Evolutionary conservation across 2,113 vertebrate genomes (phyloP), one percentile per base, ranked within the genome.

Genomic region (Progne subis): DNA sequence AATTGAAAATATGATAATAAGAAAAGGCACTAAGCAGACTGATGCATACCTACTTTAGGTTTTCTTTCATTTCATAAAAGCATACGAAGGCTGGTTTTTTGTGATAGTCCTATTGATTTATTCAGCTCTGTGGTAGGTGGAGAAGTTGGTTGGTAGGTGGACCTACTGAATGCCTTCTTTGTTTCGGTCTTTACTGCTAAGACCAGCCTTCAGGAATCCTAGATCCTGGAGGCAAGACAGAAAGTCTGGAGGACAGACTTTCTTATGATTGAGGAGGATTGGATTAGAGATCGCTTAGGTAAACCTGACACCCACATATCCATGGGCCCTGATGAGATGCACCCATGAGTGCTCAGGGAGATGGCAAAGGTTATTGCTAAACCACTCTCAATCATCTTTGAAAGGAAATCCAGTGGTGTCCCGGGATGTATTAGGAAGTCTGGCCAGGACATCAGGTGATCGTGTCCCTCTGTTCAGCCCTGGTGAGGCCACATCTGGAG

Each of bases 41-140:
- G 52, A 60, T 71, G 71, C 82, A 46, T 84, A 61, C 32, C 55
- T 93, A 34, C 34, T 79, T 72, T 57, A 78, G 70, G 25, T 21
- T 91, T 82, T 78, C 46, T 72, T 92, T 88, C 82, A 61, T 88
- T 94, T 92, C 76, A 84, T 53, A 86, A 94, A 95, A 82, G 7
- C 52, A 52, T 86, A 57, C 11, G 60, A 70, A 94, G 18, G 5
- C 52, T 95, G 39, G 26, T 25, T 84, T 95, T 89, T 65, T 70
- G 18, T 86, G 71, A 71, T 75, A 91, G 72, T 74, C 70, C 18
- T 63, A 13, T 16, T 82, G 59, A 96, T 96, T 95, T 86, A 91
- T 96, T 94, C 1, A 95, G 9, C 61, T 92, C 63, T 71, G 24
- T 90, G 67, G 49, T 82, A 80, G 12, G 5, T 82, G 70, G 24